Conservation (phyloP, 2,888 invertebrate genomes). For the Lymantria monacha region DNA sequence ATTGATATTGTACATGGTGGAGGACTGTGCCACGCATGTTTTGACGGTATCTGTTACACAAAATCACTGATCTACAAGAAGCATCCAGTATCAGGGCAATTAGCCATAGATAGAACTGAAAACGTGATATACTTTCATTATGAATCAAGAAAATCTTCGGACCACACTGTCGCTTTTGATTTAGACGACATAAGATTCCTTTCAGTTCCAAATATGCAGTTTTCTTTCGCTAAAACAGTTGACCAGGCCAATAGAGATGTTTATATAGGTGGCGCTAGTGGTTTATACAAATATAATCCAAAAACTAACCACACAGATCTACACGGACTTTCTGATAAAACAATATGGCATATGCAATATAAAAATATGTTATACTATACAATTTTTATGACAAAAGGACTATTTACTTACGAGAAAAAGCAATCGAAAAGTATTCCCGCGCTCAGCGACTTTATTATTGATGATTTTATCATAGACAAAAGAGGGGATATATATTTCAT, state of each 20-base stretch:
- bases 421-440: conserved; percentile 39
- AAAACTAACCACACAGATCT: conserved; percentile 36
- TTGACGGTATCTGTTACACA: conserved; percentile 56
- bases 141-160: conserved; percentile 36
- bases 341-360: conserved; percentile 62
- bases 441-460: conserved; percentile 49
- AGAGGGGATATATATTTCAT: conserved; percentile 56
- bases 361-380: conserved; percentile 54
- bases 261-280: conserved; percentile 54
- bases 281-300: conserved; percentile 52
- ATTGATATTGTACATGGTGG: conserved; percentile 17
- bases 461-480: conserved; percentile 62
- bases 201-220: conserved; percentile 45
- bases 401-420: conserved; percentile 45
- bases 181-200: conserved; percentile 48
- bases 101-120: conserved; percentile 54
- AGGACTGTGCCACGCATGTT: conserved; percentile 55
- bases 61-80: conserved; percentile 47
- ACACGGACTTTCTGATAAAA: conserved; percentile 49
- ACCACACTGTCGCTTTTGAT: conserved; percentile 55
- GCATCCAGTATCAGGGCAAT: conserved; percentile 54
- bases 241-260: conserved; percentile 51
- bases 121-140: conserved; percentile 63
- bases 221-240: conserved; percentile 59
- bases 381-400: conserved; percentile 46